These are phyloP conservation scores for Phenganax marumi DNA, from an alignment of 92 coral and sea anemone genomes.

Conservation along the genomic window DNA sequence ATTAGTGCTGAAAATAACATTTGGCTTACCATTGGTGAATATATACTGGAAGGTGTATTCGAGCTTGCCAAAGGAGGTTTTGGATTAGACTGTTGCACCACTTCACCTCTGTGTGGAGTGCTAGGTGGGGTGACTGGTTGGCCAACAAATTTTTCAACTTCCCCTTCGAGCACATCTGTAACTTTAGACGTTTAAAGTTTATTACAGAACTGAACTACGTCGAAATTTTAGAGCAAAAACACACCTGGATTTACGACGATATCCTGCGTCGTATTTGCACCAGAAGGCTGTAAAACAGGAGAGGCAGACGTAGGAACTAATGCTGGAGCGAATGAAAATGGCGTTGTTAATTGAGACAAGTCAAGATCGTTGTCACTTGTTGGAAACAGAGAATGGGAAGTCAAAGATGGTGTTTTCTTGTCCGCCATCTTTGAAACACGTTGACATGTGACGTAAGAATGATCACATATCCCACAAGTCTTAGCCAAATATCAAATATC, in stretches of 20 bases:
- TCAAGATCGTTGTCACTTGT: constrained; percentile 19
- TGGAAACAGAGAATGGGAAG: constrained; percentile 44
- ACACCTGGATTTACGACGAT: constrained; percentile 30
- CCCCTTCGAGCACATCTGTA: constrained; percentile 60
- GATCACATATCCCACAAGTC: constrained; percentile 19
- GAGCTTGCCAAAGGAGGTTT: constrained; percentile 36
- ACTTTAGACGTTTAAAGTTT: background rate
- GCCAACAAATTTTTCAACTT: constrained; percentile 77
- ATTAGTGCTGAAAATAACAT: background rate
- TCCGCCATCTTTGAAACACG: constrained; percentile 99
- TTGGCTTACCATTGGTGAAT: constrained; percentile 42
- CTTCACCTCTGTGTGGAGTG: constrained; percentile 42
- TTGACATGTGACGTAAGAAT: constrained; percentile 4
- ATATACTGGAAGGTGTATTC: constrained; percentile 25
- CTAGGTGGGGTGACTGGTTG: constrained; percentile 59
- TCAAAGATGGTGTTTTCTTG: constrained; percentile 50
- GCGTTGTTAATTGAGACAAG: constrained; percentile 3
- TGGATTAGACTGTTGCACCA: constrained; percentile 63
- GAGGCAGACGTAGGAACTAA: constrained; percentile 29
- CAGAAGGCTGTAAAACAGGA: constrained; percentile 11
- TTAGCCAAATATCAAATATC: constrained; percentile 1
- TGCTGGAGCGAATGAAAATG: constrained; percentile 39
- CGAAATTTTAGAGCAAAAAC: background rate
- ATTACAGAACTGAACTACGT: background rate
- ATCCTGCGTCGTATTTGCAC: constrained; percentile 17